phyloP scores from a whole-genome alignment of 2,113 vertebrate genomes.

The Tenebrosternarchus preto region DNA sequence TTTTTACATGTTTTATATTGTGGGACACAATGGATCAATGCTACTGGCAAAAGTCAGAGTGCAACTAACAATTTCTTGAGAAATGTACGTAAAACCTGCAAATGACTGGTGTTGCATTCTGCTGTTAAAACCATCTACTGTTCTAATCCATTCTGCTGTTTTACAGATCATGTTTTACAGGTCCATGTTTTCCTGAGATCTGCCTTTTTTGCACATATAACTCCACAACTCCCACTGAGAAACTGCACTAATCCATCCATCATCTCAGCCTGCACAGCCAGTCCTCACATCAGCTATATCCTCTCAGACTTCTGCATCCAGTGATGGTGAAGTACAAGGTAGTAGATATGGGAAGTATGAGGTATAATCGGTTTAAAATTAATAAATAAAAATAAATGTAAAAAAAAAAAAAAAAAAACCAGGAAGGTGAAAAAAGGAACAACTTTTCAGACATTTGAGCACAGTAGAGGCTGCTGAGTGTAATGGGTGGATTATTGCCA shows the following conservation, averaged over 20 bases:
- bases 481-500: constrained; percentile 64
- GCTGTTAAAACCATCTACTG: constrained; percentile 36
- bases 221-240: constrained; percentile 12
- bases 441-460: constrained; percentile 49
- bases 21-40: constrained; percentile 46
- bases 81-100: constrained; percentile 40
- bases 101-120: constrained; percentile 45
- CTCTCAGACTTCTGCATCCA: constrained; percentile 16
- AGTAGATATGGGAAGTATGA: constrained; percentile 16
- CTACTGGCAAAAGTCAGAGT: constrained; percentile 54
- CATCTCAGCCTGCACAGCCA: constrained; percentile 37
- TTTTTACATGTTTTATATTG: constrained; percentile 50
- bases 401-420: constrained; percentile 7
- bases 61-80: constrained; percentile 34
- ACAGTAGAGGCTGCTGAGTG: constrained; percentile 71
- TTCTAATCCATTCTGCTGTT: constrained; percentile 42
- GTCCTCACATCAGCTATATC: constrained; percentile 26
- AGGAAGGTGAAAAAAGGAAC: no score
- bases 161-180: constrained; percentile 24
- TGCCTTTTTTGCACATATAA: constrained; percentile 38
- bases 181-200: constrained; percentile 25
- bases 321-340: constrained; percentile 25
- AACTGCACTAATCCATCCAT: constrained; percentile 46
- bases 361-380: background rate
- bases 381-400: background rate